Conservation (phyloP, 2,797 vertebrate species). For the Margarornis squamiger region DNA sequence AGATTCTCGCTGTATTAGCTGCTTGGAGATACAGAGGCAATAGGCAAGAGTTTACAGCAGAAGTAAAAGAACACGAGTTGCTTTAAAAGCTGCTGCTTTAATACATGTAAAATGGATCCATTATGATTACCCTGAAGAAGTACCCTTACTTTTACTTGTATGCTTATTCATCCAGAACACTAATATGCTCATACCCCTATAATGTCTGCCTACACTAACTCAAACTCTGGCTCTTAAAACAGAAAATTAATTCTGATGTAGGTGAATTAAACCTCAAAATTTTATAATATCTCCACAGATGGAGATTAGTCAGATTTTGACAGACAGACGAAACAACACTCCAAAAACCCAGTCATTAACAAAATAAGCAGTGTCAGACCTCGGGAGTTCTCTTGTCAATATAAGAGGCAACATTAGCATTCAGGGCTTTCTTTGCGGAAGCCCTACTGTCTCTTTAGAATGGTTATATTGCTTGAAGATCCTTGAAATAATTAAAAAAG, state of each 20-base stretch:
- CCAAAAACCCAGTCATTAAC: neutral
- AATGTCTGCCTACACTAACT: neutral
- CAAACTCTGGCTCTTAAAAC: neutral
- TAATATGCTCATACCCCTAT: accelerated
- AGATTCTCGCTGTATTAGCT: neutral
- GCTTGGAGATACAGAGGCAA: neutral
- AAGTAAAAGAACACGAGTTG: neutral
- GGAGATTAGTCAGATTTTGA: neutral
- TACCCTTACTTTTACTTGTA: neutral
- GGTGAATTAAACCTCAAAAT: neutral
- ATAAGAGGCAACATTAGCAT: neutral
- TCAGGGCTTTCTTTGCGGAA: neutral
- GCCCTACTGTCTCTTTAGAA: neutral
- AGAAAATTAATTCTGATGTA: neutral
- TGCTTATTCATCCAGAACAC: neutral
- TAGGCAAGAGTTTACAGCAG: neutral
- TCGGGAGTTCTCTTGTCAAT: neutral
- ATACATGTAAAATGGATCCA: neutral
- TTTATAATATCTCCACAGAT: neutral
- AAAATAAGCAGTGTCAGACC: neutral
- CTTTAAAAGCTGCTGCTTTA: neutral
- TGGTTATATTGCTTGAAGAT: neutral
- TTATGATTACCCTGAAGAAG: neutral
- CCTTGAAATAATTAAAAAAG: neutral
- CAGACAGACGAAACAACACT: neutral